Percentiles rank a stretch among this genome's conserved stretches.
Conservation (phyloP, 2,113 vertebrate genomes). For the Gorsachius goisagi region DNA sequence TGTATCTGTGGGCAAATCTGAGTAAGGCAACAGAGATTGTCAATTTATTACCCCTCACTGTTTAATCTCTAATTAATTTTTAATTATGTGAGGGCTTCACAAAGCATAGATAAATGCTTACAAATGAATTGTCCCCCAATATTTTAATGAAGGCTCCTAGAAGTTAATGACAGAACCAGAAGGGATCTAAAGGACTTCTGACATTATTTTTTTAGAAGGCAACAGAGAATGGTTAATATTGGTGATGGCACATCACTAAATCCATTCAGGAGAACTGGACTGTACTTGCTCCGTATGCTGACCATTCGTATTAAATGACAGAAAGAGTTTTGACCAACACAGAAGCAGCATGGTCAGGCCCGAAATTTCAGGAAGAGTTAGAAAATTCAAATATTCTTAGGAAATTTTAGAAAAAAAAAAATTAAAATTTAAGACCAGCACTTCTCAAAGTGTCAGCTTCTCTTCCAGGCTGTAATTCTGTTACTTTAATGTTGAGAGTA, state of each 20-base stretch:
- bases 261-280: background rate
- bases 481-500: background rate
- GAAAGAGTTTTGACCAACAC: background rate
- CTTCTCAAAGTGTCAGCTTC: background rate
- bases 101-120: background rate
- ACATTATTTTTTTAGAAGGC: background rate
- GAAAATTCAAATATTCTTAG: background rate
- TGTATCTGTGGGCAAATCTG: background rate
- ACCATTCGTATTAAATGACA: background rate
- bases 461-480: background rate
- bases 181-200: background rate
- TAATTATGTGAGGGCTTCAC: background rate
- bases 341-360: background rate
- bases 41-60: background rate
- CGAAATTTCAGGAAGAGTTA: background rate
- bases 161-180: background rate
- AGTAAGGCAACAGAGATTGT: background rate
- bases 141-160: background rate
- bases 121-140: rapidly evolving
- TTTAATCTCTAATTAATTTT: background rate
- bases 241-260: background rate
- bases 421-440: background rate
- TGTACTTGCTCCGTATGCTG: background rate
- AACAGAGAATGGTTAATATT: background rate
- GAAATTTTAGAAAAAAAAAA: background rate